Evolutionary conservation across 1,140 invertebrate species (phyloP).

Genomic region (Scaptomyza pallida): DNA sequence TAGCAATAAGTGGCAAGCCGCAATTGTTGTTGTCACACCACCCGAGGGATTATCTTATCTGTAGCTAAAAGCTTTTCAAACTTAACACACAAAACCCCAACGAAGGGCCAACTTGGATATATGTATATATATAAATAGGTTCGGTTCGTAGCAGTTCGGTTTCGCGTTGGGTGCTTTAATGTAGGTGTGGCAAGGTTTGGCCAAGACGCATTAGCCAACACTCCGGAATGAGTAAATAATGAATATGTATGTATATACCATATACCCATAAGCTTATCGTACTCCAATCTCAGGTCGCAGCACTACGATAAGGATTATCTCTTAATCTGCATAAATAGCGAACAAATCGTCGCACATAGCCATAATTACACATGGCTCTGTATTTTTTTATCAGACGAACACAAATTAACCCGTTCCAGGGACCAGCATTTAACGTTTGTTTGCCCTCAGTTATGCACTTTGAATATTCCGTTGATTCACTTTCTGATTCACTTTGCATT

Average conservation of each 20-base stretch:
- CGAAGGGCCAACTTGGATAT: constrained; percentile 32
- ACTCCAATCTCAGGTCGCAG: constrained; percentile 50
- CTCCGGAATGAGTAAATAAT: constrained; percentile 4
- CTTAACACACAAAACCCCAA: background rate
- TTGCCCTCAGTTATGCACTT: background rate
- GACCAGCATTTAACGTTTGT: background rate
- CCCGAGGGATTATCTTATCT: constrained; percentile 76
- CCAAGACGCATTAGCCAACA: constrained; percentile 53
- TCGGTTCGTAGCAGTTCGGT: background rate
- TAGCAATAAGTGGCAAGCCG: constrained; percentile 40
- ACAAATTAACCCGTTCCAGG: constrained; percentile 13
- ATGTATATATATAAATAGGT: no score
- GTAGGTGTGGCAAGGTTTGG: background rate
- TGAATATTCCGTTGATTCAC: background rate
- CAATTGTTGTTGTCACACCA: constrained; percentile 30
- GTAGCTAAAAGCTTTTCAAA: constrained; percentile 42
- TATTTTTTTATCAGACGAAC: constrained; percentile 24
- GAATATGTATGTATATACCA: background rate
- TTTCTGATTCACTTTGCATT: background rate
- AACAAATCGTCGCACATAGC: constrained; percentile 15
- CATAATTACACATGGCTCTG: background rate
- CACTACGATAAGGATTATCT: constrained; percentile 79
- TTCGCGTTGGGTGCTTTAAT: background rate
- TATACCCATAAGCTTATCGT: constrained; percentile 37
- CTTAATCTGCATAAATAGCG: constrained; percentile 82